Evolutionary conservation across 2,888 invertebrate species (phyloP), one percentile per base, ranked within the genome.

Genomic region (Philhelius pedissequus): DNA sequence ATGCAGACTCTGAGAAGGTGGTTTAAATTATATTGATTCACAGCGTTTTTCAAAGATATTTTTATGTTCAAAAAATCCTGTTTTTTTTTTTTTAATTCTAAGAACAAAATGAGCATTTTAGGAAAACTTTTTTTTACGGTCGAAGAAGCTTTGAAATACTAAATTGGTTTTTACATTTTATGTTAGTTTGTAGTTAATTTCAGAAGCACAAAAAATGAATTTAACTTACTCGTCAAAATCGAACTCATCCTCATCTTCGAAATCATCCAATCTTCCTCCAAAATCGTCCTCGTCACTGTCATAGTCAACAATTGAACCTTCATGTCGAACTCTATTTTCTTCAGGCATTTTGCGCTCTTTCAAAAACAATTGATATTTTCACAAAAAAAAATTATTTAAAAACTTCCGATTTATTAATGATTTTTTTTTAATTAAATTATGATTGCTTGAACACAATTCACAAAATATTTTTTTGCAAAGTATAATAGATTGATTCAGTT

Each of bases 221-320:
- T n/a, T 32, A 56, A 83, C 83, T 83, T 88, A 91, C 75, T 91
- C 90, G 68, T 88, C 86, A 88, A 89, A 87, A 75, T 91, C 89
- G 69, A 91, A 87, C 25, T 91, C 90, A 32, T 90, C 88, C 9
- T 81, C 89, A 35, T 89, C 89, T 66, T 87, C 88, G 18, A 22
- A 30, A 1, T 87, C 87, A 15, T 87, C 87, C 0, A 86, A 87
- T 43, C 66, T 87, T 68, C 83, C 89, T 86, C 76, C 87, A 43
- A 87, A 86, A 18, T 89, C 89, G 87, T 91, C 90, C 48, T 90
- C 91, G 40, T 90, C 90, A 82, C 89, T 90, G 79, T 90, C 90
- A 74, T 91, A 88, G 82, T 89, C 91, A 64, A 90, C 89, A 18
- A 84, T 80, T 48, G 38, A 38, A 8, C 5, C 20, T 79, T 89